Evolutionary conservation across 2,888 invertebrate genomes (phyloP), one percentile per base, ranked within the genome.

Genomic region (Drosophila conformis): DNA sequence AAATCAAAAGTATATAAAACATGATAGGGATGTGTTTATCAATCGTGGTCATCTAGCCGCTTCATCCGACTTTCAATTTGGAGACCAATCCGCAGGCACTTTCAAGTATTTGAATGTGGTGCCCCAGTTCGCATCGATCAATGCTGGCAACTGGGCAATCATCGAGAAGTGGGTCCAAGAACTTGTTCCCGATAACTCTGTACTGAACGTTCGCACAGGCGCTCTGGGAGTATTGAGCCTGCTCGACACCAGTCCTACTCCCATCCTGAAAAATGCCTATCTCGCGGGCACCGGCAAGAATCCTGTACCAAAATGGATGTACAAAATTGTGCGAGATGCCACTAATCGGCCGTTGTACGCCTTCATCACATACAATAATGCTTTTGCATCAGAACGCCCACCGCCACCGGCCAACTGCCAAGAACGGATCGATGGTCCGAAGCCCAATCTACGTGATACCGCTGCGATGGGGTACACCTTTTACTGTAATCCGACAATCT

Each of bases 51-150:
- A 94, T 83, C 77, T 94, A 27, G 90, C 93, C 0, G 93, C 94
- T 0, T 93, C 93, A 63, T 91, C 91, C 0, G 94, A 94, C 83
- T 93, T 93, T 69, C 90, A 94, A 10, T 94, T 92, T 75, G 91
- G 86, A 0, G 75, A 90, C 5, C 92, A 94, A 64, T 94, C 94
- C 67, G 80, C 84, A n/a, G 92, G 93, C 0, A 94, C 94, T 1
- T 94, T 93, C 83, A 93, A 93, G 69, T 94, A 93, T 74, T 86
- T 94, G 1, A 94, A 94, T 78, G 92, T 90, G 0, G 93, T 93
- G 2, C 94, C 94, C 0, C 94, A 94, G 71, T 94, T 94, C 93
- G 91, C 93, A 73, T 91, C 91, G 1, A 94, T 95, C 76, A 95
- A 95, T 78, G 93, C 90, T 1, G 93, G 93, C 8, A 95, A 95